Percentiles rank a stretch among this genome's conserved stretches.
phyloP scores from a whole-genome alignment of 2,113 vertebrate species.

The Prionailurus viverrinus region DNA sequence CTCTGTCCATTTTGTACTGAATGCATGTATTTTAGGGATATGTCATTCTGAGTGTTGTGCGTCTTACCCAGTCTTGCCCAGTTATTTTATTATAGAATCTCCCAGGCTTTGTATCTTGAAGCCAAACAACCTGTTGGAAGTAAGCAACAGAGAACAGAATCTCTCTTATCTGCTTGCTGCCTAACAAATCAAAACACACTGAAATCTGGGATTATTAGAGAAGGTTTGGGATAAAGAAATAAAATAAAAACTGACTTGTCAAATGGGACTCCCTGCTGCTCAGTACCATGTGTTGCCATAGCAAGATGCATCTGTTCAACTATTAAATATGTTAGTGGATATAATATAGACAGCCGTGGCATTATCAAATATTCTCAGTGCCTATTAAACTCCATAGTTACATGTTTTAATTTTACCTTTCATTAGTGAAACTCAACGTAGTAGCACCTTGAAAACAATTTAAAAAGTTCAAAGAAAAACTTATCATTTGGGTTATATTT shows the following conservation, averaged over 20 bases:
- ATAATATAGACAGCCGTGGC: conserved; percentile 60
- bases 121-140: conserved; percentile 74
- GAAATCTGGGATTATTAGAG: conserved; percentile 71
- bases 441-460: not conserved
- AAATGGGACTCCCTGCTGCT: conserved; percentile 84
- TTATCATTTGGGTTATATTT: not conserved
- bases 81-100: conserved; percentile 66
- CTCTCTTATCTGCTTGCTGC: conserved; percentile 75
- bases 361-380: conserved; percentile 81
- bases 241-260: conserved; percentile 83
- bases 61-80: not conserved
- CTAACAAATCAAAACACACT: conserved; percentile 79
- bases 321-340: conserved; percentile 78
- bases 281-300: conserved; percentile 79
- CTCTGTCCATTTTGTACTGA: not conserved
- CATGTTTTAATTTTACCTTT: conserved; percentile 72
- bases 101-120: conserved; percentile 29
- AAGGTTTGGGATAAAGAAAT: conserved; percentile 78
- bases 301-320: conserved; percentile 83
- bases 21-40: not conserved
- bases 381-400: conserved; percentile 60
- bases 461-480: conserved; percentile 22
- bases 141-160: conserved; percentile 61
- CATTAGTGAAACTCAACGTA: conserved; percentile 65
- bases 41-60: not conserved